A percentile compares a stretch with the other conserved stretches of the same genome.
Conservation (phyloP, 2,888 invertebrate genomes). For the Cataglyphis cursor region DNA sequence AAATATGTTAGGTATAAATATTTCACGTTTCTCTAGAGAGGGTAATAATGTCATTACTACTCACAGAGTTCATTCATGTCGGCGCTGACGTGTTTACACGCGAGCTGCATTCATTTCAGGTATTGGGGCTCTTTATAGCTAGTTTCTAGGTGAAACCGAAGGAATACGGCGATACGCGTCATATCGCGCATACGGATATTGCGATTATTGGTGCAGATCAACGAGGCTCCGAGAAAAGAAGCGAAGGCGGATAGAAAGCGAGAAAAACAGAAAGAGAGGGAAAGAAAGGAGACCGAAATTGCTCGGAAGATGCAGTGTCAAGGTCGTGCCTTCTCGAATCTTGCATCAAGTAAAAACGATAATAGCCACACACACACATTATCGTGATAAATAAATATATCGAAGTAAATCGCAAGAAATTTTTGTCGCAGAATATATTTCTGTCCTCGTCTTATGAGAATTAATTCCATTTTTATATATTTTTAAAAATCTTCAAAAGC, state of each 20-base stretch:
- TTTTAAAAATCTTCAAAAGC: constrained; percentile 25
- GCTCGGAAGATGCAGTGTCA: constrained; percentile 61
- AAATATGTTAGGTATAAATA: not conserved
- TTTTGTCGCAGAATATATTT: constrained; percentile 61
- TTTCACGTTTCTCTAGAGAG: not conserved
- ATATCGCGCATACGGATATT: constrained; percentile 58
- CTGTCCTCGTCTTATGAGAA: constrained; percentile 43
- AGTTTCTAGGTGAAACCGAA: constrained; percentile 65
- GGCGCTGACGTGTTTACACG: constrained; percentile 51
- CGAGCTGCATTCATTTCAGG: constrained; percentile 54
- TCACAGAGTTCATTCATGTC: constrained; percentile 49
- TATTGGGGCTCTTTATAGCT: constrained; percentile 40
- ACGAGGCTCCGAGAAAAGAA: constrained; percentile 37
- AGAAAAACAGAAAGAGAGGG: constrained; percentile 1
- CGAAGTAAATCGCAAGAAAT: constrained; percentile 46
- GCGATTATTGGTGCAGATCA: constrained; percentile 71
- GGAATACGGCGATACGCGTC: constrained; percentile 60
- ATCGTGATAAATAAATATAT: constrained; percentile 57
- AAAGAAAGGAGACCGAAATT: constrained; percentile 54
- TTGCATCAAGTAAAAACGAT: constrained; percentile 57
- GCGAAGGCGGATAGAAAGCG: constrained; percentile 25
- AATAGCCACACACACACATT: constrained; percentile 43
- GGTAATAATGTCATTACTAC: not conserved
- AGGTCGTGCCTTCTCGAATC: constrained; percentile 68
- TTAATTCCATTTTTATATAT: constrained; percentile 45